Evolutionary conservation across 2,888 invertebrate genomes (phyloP).

Genomic region (Mythimna vitellina): DNA sequence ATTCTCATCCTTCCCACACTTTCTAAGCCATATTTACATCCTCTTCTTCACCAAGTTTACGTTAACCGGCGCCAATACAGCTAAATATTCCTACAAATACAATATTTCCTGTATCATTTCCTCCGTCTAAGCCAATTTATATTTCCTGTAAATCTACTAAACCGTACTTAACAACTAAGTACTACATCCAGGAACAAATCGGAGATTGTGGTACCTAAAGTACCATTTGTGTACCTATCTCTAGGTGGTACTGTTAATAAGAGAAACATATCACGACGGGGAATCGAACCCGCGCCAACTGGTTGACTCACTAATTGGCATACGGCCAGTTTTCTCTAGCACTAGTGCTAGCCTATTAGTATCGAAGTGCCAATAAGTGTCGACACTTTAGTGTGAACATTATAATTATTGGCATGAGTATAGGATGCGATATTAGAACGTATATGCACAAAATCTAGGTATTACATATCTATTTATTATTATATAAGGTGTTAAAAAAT

Average conservation of each 20-base stretch:
- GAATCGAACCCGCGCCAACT: conserved; percentile 68
- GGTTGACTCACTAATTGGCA: conserved; percentile 72
- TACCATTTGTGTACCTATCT: conserved; percentile 27
- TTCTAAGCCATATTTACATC: too few species aligned
- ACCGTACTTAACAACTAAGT: conserved; percentile 25
- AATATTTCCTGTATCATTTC: conserved; percentile 40
- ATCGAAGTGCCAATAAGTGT: conserved; percentile 30
- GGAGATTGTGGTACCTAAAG: conserved; percentile 16
- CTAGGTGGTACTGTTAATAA: conserved; percentile 57
- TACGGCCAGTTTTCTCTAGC: conserved; percentile 68
- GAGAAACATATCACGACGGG: conserved; percentile 66
- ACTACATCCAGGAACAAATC: conserved; percentile 33
- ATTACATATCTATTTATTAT: too few species aligned
- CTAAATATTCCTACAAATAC: conserved; percentile 15
- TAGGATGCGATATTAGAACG: neutral
- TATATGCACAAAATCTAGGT: neutral
- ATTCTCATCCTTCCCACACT: too few species aligned
- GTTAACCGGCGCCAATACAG: conserved; percentile 17
- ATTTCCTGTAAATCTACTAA: conserved; percentile 34
- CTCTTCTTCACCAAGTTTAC: neutral
- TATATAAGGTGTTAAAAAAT: too few species aligned
- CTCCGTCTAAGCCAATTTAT: conserved; percentile 19
- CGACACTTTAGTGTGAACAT: conserved; percentile 26
- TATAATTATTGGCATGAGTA: neutral
- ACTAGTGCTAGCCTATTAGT: conserved; percentile 55